Conservation (phyloP, 2,888 invertebrate species). For the Chrysomela aeneicollis region DNA sequence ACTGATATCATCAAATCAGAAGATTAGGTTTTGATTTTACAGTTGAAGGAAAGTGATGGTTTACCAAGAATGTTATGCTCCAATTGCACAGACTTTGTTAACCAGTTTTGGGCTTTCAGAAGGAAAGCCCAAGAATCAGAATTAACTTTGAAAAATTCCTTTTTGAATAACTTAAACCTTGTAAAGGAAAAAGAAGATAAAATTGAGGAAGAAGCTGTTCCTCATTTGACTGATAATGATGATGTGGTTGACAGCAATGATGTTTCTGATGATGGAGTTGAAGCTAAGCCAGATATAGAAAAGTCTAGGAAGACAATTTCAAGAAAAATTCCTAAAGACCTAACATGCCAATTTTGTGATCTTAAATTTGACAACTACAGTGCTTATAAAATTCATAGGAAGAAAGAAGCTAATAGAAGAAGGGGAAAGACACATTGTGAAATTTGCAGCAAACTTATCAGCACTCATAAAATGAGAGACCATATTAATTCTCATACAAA, state of each 20-base stretch:
- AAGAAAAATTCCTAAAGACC: conserved; percentile 18
- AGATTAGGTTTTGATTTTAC: conserved; percentile 7
- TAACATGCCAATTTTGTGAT: conserved; percentile 35
- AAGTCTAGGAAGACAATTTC: not conserved
- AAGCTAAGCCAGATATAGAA: not conserved
- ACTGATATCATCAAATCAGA: not conserved
- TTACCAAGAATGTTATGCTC: conserved; percentile 32
- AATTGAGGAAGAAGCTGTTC: not conserved
- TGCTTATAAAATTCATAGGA: conserved; percentile 35
- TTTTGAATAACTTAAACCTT: conserved; percentile 1
- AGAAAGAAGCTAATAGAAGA: conserved; percentile 37
- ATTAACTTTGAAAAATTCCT: conserved; percentile 23
- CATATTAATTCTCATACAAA: conserved; percentile 40
- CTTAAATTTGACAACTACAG: conserved; percentile 29
- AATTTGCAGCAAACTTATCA: conserved; percentile 36
- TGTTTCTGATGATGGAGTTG: not conserved
- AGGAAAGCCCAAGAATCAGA: conserved; percentile 30
- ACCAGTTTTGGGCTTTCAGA: conserved; percentile 31
- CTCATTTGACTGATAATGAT: not conserved
- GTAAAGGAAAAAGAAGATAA: conserved; percentile 7
- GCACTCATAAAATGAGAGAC: conserved; percentile 37
- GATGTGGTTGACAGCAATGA: not conserved
- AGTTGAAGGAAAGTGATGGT: conserved; percentile 30
- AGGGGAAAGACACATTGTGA: conserved; percentile 34
- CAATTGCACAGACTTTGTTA: conserved; percentile 32